Base-by-base conservation (phyloP, 2,888 invertebrate genomes). In the Chirona hameri region DNA sequence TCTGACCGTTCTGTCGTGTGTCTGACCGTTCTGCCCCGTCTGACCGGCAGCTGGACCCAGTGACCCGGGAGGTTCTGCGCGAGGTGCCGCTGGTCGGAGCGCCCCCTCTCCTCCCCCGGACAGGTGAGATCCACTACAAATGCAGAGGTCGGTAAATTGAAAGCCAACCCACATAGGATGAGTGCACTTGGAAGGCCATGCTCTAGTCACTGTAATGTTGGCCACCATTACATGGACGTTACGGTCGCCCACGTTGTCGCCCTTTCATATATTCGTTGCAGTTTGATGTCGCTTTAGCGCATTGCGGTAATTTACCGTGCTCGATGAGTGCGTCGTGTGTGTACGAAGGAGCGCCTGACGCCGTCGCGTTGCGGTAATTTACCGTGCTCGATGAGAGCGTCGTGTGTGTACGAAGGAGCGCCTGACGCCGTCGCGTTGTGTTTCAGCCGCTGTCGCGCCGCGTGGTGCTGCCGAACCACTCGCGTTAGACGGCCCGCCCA, bases 21-120 rank as follows among this genome's bases (percentile, higher is more conserved):
- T n/a, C n/a, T n/a, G n/a, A n/a, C n/a, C n/a, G n/a, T n/a, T n/a
- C 24, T 69, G 12, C 14, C 60, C 24, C 60, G 0, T 29, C 15
- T 14, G 29, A 14, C 27, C 69, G 4, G 1, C 76, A 76, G 76
- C 76, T 76, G 39, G 76, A 76, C 10, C 76, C 76, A 24, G 46
- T 46, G 76, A 76, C 76, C 21, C 39, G 76, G 21, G 24, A 76
- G 46, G 76, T 76, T 24, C 10, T 76, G 12, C 46, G 76, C 9
- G 76, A 76, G 76, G 76, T 76, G 9, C 76, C 76, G 4, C 76
- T 76, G 39, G 76, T 76, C 24, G 76, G 76, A 9, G 76, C 76
- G 31, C 76, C 76, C 76, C 9, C 76, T 76, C 39, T 24, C 3
- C 39, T 21, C 46, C 18, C 39, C 46, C 10, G 39, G 39, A 9